Base-by-base conservation (phyloP, 2,113 vertebrate species). In the Sapayoa aenigma region DNA sequence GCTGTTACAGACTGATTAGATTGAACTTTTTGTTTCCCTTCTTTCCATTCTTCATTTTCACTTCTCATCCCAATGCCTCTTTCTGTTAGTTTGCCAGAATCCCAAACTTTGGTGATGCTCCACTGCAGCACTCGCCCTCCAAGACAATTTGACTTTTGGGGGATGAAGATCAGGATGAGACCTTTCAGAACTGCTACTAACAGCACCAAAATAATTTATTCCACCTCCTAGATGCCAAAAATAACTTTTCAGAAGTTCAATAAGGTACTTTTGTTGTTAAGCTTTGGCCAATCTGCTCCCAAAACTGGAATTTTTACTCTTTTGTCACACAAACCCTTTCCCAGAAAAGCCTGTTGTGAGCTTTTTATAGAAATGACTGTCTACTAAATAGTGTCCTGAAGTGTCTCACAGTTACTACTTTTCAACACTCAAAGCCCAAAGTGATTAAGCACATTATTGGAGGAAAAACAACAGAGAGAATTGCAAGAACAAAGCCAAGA, bases 401-500 rank as follows among this genome's bases (percentile, higher is more conserved):
- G 28, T 35, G 42, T 31, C 53, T 47, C 60, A 46, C 53, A 63
- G 31, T 27, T 68, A 30, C 22, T 68, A 33, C 23, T 46, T n/a
- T 14, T 37, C 14, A 76, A 39, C 35, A 71, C 20, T 44, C 11
- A 37, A 65, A 78, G 19, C 30, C 27, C 28, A 14, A 52, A 77
- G n/a, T 14, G 41, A 49, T 39, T 46, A 31, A 73, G 37, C 27
- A 31, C 0, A 0, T 39, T 66, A 47, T 24, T 1, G 0, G 9
- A 59, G 49, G 21, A 44, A 72, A 83, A 68, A 9, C 20, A 67
- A 33, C 17, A n/a, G 31, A 5, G 11, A 28, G 18, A 59, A 83
- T 2, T 52, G 30, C 27, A 52, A n/a, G 37, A 49, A 39, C 28
- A 69, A 39, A 23, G 49, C 44, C 67, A 44, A 62, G 35, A 46